Evolutionary conservation across 2,888 invertebrate genomes (phyloP).

Genomic region (Nephrotoma guestfalica): DNA sequence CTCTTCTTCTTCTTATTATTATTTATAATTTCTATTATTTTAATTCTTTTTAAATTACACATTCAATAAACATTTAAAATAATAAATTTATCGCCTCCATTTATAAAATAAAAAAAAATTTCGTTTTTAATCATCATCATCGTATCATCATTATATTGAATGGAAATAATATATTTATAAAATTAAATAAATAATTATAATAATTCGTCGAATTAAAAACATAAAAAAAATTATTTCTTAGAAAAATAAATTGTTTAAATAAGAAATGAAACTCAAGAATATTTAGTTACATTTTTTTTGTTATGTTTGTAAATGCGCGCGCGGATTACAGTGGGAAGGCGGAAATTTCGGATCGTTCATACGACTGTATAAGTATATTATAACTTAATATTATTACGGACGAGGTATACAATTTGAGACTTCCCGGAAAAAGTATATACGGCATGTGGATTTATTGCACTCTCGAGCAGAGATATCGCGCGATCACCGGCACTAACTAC

Average conservation of each 20-base stretch:
- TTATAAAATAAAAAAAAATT: neutral
- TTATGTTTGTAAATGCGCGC: neutral
- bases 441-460: neutral
- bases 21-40: neutral
- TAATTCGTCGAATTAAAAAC: neutral
- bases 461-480: neutral
- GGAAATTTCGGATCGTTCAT: neutral
- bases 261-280: neutral
- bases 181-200: neutral
- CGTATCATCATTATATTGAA: neutral
- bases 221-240: neutral
- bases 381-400: neutral
- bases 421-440: neutral
- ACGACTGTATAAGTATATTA: neutral
- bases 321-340: neutral
- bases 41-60: neutral
- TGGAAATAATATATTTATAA: neutral
- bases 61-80: neutral
- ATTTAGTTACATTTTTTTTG: neutral
- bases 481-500: neutral
- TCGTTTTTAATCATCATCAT: neutral
- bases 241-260: neutral
- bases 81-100: neutral
- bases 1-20: neutral
- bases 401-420: neutral